phyloP scores from a whole-genome alignment of 2,888 invertebrate genomes.

The Latrodectus hesperus region DNA sequence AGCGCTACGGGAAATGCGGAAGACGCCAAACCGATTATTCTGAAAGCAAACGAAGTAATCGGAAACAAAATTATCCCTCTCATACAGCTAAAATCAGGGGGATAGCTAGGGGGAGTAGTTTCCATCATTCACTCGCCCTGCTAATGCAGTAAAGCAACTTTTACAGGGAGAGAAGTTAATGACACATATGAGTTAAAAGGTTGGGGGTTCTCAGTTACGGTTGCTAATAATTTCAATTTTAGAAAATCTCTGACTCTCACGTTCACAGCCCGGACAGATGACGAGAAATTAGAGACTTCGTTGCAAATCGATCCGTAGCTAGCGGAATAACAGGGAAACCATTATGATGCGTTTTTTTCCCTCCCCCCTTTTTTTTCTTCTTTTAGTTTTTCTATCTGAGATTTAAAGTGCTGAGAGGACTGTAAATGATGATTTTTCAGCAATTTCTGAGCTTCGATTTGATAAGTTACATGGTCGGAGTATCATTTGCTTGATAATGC shows the following conservation, averaged over 20 bases:
- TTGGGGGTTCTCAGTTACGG: slow-evolving; percentile 32
- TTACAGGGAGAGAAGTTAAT: slow-evolving; percentile 34
- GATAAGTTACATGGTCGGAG: no score
- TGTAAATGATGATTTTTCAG: no score
- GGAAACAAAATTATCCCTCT: slow-evolving; percentile 33
- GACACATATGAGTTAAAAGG: slow-evolving; percentile 44
- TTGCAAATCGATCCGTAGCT: background rate
- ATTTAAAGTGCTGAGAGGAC: no score
- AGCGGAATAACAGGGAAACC: no score
- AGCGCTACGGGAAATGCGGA: slow-evolving; percentile 10
- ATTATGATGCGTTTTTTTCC: no score
- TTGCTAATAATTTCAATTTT: slow-evolving; percentile 48
- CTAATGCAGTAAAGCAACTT: slow-evolving; percentile 22
- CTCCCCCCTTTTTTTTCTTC: no score
- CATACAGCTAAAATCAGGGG: background rate
- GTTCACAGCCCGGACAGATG: slow-evolving; percentile 6
- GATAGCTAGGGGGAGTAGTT: slow-evolving; percentile 2
- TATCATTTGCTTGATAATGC: no score
- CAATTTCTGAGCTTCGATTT: no score
- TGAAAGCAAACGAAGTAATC: slow-evolving; percentile 38
- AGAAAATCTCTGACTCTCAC: slow-evolving; percentile 17
- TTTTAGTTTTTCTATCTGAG: no score
- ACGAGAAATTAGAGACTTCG: background rate
- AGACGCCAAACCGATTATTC: slow-evolving; percentile 50
- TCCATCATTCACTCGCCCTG: slow-evolving; percentile 40